Evolutionary conservation across 2,113 vertebrate species (phyloP).

Genomic region (Rhinichthys klamathensis): DNA sequence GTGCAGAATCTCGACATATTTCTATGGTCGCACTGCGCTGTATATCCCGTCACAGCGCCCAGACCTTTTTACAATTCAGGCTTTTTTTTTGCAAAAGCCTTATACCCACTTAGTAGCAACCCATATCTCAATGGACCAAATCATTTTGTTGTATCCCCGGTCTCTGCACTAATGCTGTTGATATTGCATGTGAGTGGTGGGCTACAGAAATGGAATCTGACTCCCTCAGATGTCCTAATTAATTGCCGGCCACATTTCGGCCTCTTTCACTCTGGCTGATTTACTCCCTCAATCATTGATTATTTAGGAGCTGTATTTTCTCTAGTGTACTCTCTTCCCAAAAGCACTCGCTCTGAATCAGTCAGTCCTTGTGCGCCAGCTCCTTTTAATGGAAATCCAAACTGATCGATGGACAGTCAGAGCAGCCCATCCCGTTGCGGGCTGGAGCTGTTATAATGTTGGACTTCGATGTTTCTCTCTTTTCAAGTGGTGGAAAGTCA

Average conservation of each 20-base stretch:
- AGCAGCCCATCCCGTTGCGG: conserved; percentile 23
- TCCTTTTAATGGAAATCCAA: conserved; percentile 55
- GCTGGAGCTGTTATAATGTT: conserved; percentile 21
- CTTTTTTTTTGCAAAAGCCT: conserved; percentile 1
- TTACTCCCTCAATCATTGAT: conserved; percentile 35
- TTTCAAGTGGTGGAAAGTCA: conserved; percentile 13
- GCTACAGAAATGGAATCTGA: conserved; percentile 26
- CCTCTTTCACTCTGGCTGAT: conserved; percentile 46
- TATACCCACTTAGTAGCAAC: conserved; percentile 12
- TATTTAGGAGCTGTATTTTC: conserved; percentile 37
- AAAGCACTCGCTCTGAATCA: conserved; percentile 46
- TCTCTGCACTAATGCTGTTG: conserved; percentile 26
- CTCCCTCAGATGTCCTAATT: conserved; percentile 46
- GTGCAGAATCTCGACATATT: background rate
- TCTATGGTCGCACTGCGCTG: background rate
- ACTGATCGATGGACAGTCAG: conserved; percentile 53
- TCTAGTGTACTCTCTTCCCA: conserved; percentile 38
- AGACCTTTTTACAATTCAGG: background rate
- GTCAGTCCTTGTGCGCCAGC: conserved; percentile 27
- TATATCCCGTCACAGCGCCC: background rate
- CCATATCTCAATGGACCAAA: background rate
- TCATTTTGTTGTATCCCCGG: background rate
- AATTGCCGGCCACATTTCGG: conserved; percentile 42
- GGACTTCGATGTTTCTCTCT: conserved; percentile 33
- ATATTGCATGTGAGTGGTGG: conserved; percentile 22